Evolutionary conservation across 2,888 invertebrate genomes (phyloP), one percentile per base, ranked within the genome.

Genomic region (Lasioglossum pauxillum): DNA sequence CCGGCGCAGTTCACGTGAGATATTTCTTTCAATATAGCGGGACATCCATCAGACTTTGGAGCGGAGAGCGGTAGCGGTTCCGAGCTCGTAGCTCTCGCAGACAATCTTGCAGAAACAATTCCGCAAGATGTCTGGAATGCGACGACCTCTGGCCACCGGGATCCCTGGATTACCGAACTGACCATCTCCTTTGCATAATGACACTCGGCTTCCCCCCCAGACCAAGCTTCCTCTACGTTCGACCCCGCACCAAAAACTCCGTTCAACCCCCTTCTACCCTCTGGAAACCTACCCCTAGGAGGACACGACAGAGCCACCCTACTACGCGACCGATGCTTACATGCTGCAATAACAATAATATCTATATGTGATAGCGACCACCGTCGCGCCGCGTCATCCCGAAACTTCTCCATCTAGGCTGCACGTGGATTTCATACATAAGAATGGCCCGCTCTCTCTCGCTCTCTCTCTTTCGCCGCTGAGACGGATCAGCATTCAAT

Each of bases 161-260:
- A 93, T 91, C 92, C 92, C 91, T 84, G 90, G 94, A 95, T 95
- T 93, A 94, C 94, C 89, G 91, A 93, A 92, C 93, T 95, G 95
- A 94, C 95, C 95, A 95, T 95, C 95, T 94, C 90, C 90, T 95
- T 95, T 95, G 94, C 95, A 95, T 95, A 95, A 95, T 94, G 95
- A 94, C 94, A 85, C 91, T 85, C 83, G 74, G 83, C 84, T 78
- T 75, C 87, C 74, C 75, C 75, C 80, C 80, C 85, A 44, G 19
- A 46, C 75, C 74, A 73, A 82, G 76, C 79, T 77, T 72, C n/a
- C 69, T 53, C 57, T 44, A 57, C 78, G 53, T 49, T 80, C 69
- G 77, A 80, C 83, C 85, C 86, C 80, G 77, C 53, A 71, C 74
- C 73, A 82, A 79, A 86, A 90, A 91, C 85, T 83, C 83, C 93